phyloP scores from a whole-genome alignment of 2,113 vertebrate species.

The Anthoscopus minutus region DNA sequence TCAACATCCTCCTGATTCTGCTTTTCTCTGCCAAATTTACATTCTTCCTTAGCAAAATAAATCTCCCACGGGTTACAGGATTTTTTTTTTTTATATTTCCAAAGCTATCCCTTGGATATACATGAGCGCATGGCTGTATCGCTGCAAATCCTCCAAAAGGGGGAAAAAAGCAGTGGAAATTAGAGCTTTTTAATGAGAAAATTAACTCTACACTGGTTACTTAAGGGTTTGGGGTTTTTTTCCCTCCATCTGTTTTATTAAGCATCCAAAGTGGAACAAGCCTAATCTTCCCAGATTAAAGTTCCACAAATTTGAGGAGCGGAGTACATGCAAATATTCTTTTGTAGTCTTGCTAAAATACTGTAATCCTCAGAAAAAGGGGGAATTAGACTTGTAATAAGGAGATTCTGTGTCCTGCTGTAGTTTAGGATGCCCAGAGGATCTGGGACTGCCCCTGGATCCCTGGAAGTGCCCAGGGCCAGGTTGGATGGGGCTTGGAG shows the following conservation, averaged over 20 bases:
- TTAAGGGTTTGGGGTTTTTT: not conserved
- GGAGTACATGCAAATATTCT: not conserved
- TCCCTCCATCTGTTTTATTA: not conserved
- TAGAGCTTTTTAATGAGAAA: conserved; percentile 18
- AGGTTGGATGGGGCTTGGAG: not conserved
- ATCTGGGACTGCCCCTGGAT: not conserved
- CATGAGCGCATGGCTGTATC: not conserved
- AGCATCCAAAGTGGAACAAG: not conserved
- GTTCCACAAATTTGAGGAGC: not conserved
- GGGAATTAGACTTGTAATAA: not conserved
- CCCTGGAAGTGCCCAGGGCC: not conserved
- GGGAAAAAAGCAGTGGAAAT: not conserved
- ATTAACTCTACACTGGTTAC: not conserved
- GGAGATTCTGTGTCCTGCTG: not conserved
- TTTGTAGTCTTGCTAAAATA: not conserved
- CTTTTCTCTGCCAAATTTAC: not conserved
- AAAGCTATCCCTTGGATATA: conserved; percentile 2
- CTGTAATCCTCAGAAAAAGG: not conserved
- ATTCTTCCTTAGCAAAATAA: conserved; percentile 11
- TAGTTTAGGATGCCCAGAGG: not conserved
- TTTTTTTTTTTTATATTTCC: not conserved
- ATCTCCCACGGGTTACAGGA: not conserved
- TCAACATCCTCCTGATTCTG: not conserved
- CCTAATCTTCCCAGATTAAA: not conserved
- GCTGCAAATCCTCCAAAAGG: not conserved